A percentile compares a stretch with the other conserved stretches of the same genome.
Conservation (phyloP, 2,113 vertebrate genomes). For the Lophotis ruficrista region DNA sequence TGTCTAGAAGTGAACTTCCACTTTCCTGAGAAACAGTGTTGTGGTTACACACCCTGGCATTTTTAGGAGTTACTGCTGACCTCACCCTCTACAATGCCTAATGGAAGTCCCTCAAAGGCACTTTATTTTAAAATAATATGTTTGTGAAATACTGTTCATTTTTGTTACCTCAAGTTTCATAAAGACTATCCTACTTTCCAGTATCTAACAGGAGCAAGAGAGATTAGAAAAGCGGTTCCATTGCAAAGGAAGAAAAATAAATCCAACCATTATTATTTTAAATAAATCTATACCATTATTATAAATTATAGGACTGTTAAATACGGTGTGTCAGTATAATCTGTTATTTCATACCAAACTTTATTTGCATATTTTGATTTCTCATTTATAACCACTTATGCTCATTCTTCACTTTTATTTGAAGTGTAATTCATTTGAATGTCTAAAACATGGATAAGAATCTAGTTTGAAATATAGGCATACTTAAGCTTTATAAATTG, state of each 20-base stretch:
- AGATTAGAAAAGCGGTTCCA: background rate
- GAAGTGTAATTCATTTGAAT: slow-evolving; percentile 51
- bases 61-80: background rate
- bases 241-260: slow-evolving; percentile 28
- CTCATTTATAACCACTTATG: slow-evolving; percentile 45
- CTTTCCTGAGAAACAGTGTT: background rate
- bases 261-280: background rate
- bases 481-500: slow-evolving; percentile 33
- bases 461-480: slow-evolving; percentile 42
- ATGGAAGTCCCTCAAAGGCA: background rate
- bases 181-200: background rate
- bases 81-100: background rate
- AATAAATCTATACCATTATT: slow-evolving; percentile 10
- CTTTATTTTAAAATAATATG: background rate
- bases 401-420: slow-evolving; percentile 59
- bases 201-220: background rate
- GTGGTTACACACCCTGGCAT: background rate
- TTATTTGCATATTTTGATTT: slow-evolving; percentile 59
- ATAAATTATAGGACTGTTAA: slow-evolving; percentile 51
- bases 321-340: slow-evolving; percentile 14
- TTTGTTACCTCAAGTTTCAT: background rate
- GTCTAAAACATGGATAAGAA: slow-evolving; percentile 35
- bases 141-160: background rate
- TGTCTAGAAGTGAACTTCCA: background rate
- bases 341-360: slow-evolving; percentile 18